Evolutionary conservation across 2,888 invertebrate species (phyloP), one percentile per base, ranked within the genome.

Genomic region (Tetragonula carbonaria): DNA sequence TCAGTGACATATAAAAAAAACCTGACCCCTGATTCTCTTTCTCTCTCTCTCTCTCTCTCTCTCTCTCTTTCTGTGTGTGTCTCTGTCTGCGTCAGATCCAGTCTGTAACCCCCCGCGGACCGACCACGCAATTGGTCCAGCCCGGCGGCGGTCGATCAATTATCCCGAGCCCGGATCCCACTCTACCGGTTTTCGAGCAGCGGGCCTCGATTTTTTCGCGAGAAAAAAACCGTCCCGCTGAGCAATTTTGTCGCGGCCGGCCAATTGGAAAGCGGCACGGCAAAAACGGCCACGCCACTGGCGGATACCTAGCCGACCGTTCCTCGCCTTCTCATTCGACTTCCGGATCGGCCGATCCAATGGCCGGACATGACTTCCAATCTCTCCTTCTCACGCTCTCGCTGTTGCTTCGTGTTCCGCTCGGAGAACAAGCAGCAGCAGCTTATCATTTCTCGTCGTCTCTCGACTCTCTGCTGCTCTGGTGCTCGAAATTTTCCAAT

Each of bases 171-270:
- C 23, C 66, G 84, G 45, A 80, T 77, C 82, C 82, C 76, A 65
- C 76, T 78, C 80, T 80, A 75, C 70, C 21, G 79, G 63, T 59
- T 45, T 45, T 74, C 53, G 59, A 65, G 45, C 57, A 57, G 14
- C 23, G 38, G 75, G 70, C 18, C 45, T 55, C 66, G 77, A 73
- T 80, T 81, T 89, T 84, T 87, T 75, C 77, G 45, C 73, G 18
- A 59, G 74, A 78, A 85, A 86, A 84, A 82, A 45, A 74, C 74
- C 65, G 55, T 90, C 93, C 92, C 86, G 92, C 89, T 85, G 93
- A 63, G 93, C 92, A 89, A 92, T 93, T 93, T 87, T 92, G 66
- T 82, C 66, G 63, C 78, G 88, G 74, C 75, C 85, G 78, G 80
- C 90, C 92, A 92, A 92, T 92, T 80, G 86, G 84, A 86, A 80